phyloP scores from a whole-genome alignment of 2,888 invertebrate species.

The Troides oblongomaculatus region DNA sequence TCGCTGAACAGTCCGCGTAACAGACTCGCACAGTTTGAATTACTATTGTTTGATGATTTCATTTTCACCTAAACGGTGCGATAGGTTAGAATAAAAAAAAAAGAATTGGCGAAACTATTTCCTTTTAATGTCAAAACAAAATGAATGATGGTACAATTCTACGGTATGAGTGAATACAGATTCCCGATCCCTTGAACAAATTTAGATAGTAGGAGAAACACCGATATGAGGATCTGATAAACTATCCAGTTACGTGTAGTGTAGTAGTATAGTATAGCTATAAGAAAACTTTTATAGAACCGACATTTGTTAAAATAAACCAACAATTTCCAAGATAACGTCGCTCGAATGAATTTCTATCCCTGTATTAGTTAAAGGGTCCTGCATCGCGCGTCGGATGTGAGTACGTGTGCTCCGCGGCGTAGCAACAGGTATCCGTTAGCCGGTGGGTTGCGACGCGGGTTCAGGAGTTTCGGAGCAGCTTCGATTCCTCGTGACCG shows the following conservation, averaged over 20 bases:
- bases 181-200: slow-evolving; percentile 25
- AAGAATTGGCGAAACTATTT: slow-evolving; percentile 29
- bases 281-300: slow-evolving; percentile 17
- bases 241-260: slow-evolving; percentile 12
- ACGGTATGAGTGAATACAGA: slow-evolving; percentile 27
- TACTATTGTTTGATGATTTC: background rate
- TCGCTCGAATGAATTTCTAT: slow-evolving; percentile 28
- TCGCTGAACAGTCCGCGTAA: no score
- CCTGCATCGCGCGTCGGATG: slow-evolving; percentile 21
- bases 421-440: slow-evolving; percentile 16
- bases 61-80: no score
- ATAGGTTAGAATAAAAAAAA: slow-evolving; percentile 5
- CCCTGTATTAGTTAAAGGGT: slow-evolving; percentile 26
- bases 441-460: slow-evolving; percentile 1
- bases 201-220: slow-evolving; percentile 13
- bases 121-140: slow-evolving; percentile 29
- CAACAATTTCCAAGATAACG: slow-evolving; percentile 20
- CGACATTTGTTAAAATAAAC: slow-evolving; percentile 25
- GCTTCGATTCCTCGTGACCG: slow-evolving; percentile 5
- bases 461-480: slow-evolving; percentile 2
- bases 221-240: slow-evolving; percentile 14
- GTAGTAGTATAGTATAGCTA: slow-evolving; percentile 6
- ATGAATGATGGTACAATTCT: slow-evolving; percentile 25
- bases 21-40: background rate
- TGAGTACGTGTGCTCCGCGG: slow-evolving; percentile 24